Percentiles rank a stretch among this genome's conserved stretches.
Evolutionary conservation across 2,113 vertebrate species (phyloP).

Genomic region (Mustela lutreola): DNA sequence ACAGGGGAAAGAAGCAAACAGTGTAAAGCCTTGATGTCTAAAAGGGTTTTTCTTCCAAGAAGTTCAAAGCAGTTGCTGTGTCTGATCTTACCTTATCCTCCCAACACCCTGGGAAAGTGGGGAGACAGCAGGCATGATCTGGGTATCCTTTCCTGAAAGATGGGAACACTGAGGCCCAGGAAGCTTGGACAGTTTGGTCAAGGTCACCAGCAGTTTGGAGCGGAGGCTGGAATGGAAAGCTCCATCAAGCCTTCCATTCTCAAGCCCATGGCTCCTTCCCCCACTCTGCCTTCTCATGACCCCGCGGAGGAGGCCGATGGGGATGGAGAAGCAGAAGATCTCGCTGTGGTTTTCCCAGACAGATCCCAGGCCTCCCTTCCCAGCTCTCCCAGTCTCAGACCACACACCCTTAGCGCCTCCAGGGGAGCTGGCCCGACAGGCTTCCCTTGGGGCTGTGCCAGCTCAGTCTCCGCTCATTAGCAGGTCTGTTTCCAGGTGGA

Average conservation of each 20-base stretch:
- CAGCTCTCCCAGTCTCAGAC: conserved; percentile 71
- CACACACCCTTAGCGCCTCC: conserved; percentile 78
- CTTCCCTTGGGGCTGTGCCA: conserved; percentile 82
- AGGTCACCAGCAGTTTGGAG: background rate
- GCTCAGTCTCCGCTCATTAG: conserved; percentile 79
- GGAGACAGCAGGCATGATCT: conserved; percentile 46
- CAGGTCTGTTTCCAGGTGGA: conserved; percentile 83
- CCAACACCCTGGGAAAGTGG: conserved; percentile 52
- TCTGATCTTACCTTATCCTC: conserved; percentile 77
- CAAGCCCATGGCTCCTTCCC: background rate
- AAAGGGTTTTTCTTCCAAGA: conserved; percentile 74
- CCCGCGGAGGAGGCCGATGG: background rate
- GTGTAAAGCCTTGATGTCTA: conserved; percentile 77
- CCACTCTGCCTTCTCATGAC: background rate
- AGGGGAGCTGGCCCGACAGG: conserved; percentile 80
- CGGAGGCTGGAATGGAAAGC: background rate
- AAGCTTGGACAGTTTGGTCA: background rate
- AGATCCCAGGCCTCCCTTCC: conserved; percentile 58
- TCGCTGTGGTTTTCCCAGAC: conserved; percentile 78
- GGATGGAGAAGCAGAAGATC: background rate
- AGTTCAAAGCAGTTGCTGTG: conserved; percentile 76
- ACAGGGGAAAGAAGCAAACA: conserved; percentile 71
- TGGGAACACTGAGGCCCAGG: conserved; percentile 37
- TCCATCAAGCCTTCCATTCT: background rate
- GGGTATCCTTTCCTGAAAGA: conserved; percentile 50